Evolutionary conservation across 1,140 invertebrate species (phyloP).

Genomic region (Pseudoatta argentina): DNA sequence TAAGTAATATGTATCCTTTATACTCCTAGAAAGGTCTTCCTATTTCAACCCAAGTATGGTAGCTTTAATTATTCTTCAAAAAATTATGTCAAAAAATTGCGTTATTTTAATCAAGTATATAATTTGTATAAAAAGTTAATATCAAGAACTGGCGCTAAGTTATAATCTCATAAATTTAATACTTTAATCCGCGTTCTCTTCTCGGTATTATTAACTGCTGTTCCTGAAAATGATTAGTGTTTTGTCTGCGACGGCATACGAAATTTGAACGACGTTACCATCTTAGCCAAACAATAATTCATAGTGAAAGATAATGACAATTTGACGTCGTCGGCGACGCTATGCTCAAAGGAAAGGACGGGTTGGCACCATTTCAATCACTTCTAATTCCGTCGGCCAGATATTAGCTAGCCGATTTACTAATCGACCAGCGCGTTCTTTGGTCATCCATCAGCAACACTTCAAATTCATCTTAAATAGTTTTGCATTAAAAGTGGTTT

Average conservation of each 20-base stretch:
- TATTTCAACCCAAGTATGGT: too few species aligned
- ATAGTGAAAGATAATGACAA: constrained; percentile 32
- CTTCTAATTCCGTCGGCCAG: constrained; percentile 52
- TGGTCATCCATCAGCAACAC: not conserved
- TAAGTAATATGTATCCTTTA: too few species aligned
- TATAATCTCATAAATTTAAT: too few species aligned
- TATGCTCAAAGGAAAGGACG: constrained; percentile 7
- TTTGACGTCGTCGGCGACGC: not conserved
- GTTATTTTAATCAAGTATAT: too few species aligned
- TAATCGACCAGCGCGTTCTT: constrained; percentile 28
- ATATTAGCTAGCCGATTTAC: constrained; percentile 22
- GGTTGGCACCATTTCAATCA: constrained; percentile 39
- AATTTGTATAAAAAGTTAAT: too few species aligned
- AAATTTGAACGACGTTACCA: constrained; percentile 28
- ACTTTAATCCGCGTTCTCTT: not conserved
- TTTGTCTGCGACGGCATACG: not conserved
- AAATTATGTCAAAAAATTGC: too few species aligned
- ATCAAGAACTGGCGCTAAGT: too few species aligned
- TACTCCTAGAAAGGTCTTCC: too few species aligned
- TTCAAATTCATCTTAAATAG: not conserved
- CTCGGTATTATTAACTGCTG: not conserved
- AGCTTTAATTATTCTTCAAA: too few species aligned
- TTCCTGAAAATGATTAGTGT: constrained; percentile 1
- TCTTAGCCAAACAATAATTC: constrained; percentile 27
- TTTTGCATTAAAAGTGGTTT: not conserved